Conservation (phyloP, 2,797 vertebrate genomes). For the Anableps anableps region DNA sequence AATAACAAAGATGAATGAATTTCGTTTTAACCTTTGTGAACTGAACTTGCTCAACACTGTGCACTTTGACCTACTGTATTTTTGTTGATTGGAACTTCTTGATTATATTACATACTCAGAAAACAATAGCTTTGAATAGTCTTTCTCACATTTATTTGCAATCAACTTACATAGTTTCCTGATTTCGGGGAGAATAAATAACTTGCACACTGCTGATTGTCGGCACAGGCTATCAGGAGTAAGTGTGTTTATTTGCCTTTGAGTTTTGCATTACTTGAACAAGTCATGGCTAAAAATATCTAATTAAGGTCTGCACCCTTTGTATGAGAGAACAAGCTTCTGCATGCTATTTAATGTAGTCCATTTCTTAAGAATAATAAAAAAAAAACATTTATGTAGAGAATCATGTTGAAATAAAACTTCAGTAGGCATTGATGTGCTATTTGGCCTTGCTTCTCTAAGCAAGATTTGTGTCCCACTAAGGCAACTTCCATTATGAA, state of each 20-base stretch:
- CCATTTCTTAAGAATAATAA: constrained; percentile 4
- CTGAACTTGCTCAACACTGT: background rate
- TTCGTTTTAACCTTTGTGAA: background rate
- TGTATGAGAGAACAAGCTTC: background rate
- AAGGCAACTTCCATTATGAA: constrained; percentile 10
- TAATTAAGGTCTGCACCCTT: background rate
- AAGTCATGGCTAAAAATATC: background rate
- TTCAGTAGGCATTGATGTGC: constrained; percentile 8
- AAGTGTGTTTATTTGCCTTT: background rate
- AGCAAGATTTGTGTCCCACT: background rate
- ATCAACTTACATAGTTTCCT: background rate
- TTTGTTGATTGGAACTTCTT: background rate
- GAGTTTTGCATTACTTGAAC: background rate
- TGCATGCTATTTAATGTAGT: background rate
- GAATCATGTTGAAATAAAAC: constrained; percentile 4
- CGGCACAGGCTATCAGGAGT: background rate
- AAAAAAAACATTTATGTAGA: constrained; percentile 21
- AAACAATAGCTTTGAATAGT: background rate
- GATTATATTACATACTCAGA: background rate
- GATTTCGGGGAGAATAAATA: background rate
- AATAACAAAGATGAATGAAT: background rate
- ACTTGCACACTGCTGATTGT: background rate
- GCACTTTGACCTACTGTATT: background rate
- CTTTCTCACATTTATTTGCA: background rate
- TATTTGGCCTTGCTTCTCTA: constrained; percentile 18